These are phyloP conservation scores for Hylomyscus alleni DNA, from an alignment of 2,797 vertebrate genomes.

Conservation along the genomic window DNA sequence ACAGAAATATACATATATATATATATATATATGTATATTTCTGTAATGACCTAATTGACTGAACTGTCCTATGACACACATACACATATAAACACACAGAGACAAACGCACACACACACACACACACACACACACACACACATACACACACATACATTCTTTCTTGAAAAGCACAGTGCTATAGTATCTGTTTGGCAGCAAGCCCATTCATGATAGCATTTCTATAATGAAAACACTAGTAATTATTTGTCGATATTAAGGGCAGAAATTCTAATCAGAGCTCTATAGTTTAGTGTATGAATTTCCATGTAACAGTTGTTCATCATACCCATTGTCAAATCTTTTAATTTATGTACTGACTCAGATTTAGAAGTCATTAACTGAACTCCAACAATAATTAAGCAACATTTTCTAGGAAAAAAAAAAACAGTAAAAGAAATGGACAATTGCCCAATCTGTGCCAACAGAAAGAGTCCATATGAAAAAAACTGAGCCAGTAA, in stretches of 20 bases:
- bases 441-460: conserved; percentile 82
- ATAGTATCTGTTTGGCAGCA: neutral
- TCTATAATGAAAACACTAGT: neutral
- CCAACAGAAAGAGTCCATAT: conserved; percentile 77
- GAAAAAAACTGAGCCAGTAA: conserved; percentile 79
- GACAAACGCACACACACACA: neutral
- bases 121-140: neutral
- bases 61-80: neutral
- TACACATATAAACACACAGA: neutral
- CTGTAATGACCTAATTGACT: neutral
- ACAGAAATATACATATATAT: neutral
- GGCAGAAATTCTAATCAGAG: conserved; percentile 80
- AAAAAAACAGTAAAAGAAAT: conserved; percentile 63
- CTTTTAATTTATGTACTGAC: conserved; percentile 84
- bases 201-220: neutral
- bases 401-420: conserved; percentile 77
- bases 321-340: conserved; percentile 81
- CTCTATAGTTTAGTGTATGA: conserved; percentile 78
- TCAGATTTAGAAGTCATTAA: conserved; percentile 79
- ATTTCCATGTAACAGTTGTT: conserved; percentile 82
- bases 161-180: neutral
- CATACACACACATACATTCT: neutral
- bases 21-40: neutral
- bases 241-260: conserved; percentile 68
- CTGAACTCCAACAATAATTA: conserved; percentile 83